Evolutionary conservation across 1,140 invertebrate genomes (phyloP), one percentile per base, ranked within the genome.

Genomic region (Apolygus lucorum): DNA sequence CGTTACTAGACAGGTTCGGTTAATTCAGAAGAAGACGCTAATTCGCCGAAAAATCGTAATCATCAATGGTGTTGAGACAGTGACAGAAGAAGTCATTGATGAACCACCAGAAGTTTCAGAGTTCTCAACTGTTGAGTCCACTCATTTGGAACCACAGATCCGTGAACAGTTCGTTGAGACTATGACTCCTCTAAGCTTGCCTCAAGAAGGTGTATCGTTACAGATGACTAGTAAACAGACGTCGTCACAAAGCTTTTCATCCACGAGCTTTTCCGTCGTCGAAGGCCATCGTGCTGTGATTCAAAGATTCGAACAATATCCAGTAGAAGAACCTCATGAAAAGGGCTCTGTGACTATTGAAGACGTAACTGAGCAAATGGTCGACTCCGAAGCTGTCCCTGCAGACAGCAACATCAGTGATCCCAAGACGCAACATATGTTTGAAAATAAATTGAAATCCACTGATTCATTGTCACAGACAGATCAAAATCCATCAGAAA

Each of bases 51-150:
- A 86, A 74, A 83, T 90, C 2, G 86, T 87, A 0, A 87, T 92
- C 8, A 85, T 92, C 68, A 87, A 93, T 77, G 91, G 90, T 0
- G 89, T 91, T 79, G 90, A 92, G 78, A 86, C 88, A 73, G 84
- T 90, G 0, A 87, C 85, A 11, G 90, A 93, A 79, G 90, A 93
- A 80, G 80, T 92, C 1, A 80, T 92, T 69, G 88, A 93, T 78
- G 88, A 93, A 79, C 88, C 90, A 24, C 54, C 54, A 17, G 11
- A 13, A 17, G 22, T 59, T 24, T 17, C 54, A 59, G 54, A 59
- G 22, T 59, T 14, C 22, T 11, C 54, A 13, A 59, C 54, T 22
- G 22, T 21, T 17, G 54, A 24, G 22, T 59, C 54, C 22, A 59
- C 22, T 17, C 13, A 59, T 11, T 11, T 59, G 54, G 54, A 59